phyloP scores from a whole-genome alignment of 2,797 vertebrate genomes.

The Mergus octosetaceus region DNA sequence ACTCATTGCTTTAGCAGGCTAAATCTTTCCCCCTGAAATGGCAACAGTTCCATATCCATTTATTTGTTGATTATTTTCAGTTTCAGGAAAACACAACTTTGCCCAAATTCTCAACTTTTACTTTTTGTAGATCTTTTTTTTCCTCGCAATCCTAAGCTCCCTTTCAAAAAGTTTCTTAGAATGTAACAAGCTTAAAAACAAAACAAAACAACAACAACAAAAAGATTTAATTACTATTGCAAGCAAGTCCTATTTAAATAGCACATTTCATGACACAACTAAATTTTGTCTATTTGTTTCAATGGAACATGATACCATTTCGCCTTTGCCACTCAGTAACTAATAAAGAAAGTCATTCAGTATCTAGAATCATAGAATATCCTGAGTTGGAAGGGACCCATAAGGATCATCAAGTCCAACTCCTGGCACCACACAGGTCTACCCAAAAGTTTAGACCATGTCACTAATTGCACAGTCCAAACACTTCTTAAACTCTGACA shows the following conservation, averaged over 20 bases:
- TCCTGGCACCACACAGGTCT: too few relatives aligned
- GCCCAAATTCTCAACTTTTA: background rate
- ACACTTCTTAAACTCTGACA: too few relatives aligned
- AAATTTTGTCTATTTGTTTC: background rate
- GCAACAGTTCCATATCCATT: background rate
- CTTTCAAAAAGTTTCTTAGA: background rate
- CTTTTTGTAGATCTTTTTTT: background rate
- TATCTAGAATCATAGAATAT: too few relatives aligned
- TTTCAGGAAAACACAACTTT: background rate
- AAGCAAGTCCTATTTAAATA: background rate
- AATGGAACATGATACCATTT: background rate
- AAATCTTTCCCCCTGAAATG: background rate
- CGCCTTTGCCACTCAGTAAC: background rate
- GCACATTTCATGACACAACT: background rate
- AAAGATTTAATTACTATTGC: background rate
- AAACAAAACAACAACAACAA: background rate
- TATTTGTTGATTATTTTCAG: background rate
- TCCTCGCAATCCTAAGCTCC: background rate
- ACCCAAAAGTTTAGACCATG: too few relatives aligned
- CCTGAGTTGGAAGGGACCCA: too few relatives aligned
- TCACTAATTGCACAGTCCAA: too few relatives aligned
- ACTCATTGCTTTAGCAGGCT: background rate
- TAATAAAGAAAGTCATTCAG: background rate
- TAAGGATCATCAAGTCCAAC: too few relatives aligned
- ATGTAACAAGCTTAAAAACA: background rate